Base-by-base conservation (phyloP, 2,113 vertebrate species). In the Bubo blakistoni region DNA sequence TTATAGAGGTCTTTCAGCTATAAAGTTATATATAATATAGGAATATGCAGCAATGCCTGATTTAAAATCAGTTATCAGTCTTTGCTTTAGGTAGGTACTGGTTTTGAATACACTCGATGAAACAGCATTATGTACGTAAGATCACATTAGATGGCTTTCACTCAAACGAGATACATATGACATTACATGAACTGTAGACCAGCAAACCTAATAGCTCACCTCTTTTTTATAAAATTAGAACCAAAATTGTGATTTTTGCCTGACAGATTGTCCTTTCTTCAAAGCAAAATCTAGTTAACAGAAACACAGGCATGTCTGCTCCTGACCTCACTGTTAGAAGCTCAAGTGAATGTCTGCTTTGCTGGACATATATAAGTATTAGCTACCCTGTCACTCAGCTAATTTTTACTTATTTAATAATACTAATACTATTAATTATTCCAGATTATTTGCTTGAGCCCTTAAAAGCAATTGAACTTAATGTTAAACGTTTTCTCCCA, bases 211-310 rank as follows among this genome's bases (percentile, higher is more conserved):
- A 81, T 21, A 95, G 67, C 51, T 61, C 55, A 76, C 59, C 77
- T 61, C 34, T 54, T 96, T 96, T 66, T 91, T 47, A 94, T 67
- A 92, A 96, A 97, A 87, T 54, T 34, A 94, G 93, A 96, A 88
- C 57, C n/a, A 32, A 47, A 91, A 46, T 3, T 62, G 47, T 59
- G 38, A 90, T 92, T 96, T 97, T 97, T 97, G 81, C 72, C 66
- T 91, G 85, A 81, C 72, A 82, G 70, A 94, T 52, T 92, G 87
- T 73, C 86, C 74, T 87, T 47, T 79, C 87, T 94, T 86, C 85
- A 72, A 87, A 91, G 83, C 66, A 96, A 97, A 89, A 88, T 85
- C 58, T 47, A 82, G 63, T 78, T 74, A 92, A 88, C 79, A 88
- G 95, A 95, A 94, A 94, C 54, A 90, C 58, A 77, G 44, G 83